Percentiles rank a stretch among this genome's conserved stretches.
Conservation (phyloP, 2,888 invertebrate genomes). For the Ormyrus thymus region DNA sequence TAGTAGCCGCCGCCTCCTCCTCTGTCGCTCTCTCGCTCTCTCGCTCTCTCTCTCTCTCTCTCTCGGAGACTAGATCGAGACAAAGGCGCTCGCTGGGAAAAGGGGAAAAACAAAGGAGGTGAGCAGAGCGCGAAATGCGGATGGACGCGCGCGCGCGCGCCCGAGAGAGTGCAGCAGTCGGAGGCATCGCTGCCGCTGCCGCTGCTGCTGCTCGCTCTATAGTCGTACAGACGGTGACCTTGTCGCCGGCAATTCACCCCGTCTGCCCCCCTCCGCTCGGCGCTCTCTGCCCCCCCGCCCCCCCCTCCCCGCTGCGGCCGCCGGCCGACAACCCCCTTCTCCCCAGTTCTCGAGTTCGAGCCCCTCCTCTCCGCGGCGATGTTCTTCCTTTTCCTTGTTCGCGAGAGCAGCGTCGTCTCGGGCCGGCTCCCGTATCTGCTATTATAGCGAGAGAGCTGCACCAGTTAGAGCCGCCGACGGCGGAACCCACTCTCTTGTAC, state of each 20-base stretch:
- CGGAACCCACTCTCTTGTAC: not conserved
- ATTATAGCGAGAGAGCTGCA: slow-evolving; percentile 39
- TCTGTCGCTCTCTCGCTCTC: slow-evolving; percentile 37
- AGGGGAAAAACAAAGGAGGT: slow-evolving; percentile 49
- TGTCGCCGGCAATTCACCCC: slow-evolving; percentile 74
- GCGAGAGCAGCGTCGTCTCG: slow-evolving; percentile 33
- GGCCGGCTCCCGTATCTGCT: slow-evolving; percentile 48
- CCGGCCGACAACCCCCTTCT: slow-evolving; percentile 58
- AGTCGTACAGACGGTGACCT: slow-evolving; percentile 72
- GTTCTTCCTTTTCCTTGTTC: slow-evolving; percentile 58
- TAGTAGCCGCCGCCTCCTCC: not conserved
- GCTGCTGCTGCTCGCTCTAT: slow-evolving; percentile 61
- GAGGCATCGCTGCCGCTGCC: not conserved
- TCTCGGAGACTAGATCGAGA: not conserved
- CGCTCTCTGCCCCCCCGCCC: slow-evolving; percentile 18
- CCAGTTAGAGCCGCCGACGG: slow-evolving; percentile 33
- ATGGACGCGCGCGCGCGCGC: slow-evolving; percentile 64
- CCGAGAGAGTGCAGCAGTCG: not conserved
- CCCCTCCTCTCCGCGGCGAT: slow-evolving; percentile 56
- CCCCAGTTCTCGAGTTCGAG: slow-evolving; percentile 65
- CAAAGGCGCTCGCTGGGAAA: slow-evolving; percentile 35
- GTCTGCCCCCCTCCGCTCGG: slow-evolving; percentile 65
- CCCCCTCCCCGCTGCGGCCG: slow-evolving; percentile 4
- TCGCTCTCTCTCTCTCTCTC: not conserved
- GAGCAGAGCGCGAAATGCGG: slow-evolving; percentile 51